A percentile compares a stretch with the other conserved stretches of the same genome.
Evolutionary conservation across 2,797 vertebrate species (phyloP).

Genomic region (Choloepus didactylus): DNA sequence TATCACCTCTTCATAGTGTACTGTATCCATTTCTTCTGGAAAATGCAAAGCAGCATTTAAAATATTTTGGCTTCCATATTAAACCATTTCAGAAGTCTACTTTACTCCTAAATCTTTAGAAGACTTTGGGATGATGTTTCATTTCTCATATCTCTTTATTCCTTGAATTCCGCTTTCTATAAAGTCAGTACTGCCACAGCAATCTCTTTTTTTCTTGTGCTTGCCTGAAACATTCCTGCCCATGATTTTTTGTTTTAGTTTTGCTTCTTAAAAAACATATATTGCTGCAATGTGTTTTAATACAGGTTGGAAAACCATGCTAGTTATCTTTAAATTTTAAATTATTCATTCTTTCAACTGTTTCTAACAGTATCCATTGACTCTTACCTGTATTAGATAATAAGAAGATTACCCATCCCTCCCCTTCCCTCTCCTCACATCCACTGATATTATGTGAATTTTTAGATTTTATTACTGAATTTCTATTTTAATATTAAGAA

Average conservation of each 20-base stretch:
- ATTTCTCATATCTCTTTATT: too few relatives aligned
- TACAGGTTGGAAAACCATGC: not conserved
- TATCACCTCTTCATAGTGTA: too few relatives aligned
- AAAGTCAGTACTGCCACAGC: not conserved
- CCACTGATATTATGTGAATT: not conserved
- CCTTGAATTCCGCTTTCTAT: too few relatives aligned
- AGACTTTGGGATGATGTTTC: not conserved
- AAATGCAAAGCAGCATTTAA: not conserved
- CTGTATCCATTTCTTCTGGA: not conserved
- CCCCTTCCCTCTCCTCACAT: not conserved
- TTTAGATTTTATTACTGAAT: not conserved
- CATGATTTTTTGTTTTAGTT: not conserved
- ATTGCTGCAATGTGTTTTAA: not conserved
- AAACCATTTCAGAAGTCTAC: constrained; percentile 1
- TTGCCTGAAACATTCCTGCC: not conserved
- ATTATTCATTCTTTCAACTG: not conserved
- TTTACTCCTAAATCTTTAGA: not conserved
- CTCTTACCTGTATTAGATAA: not conserved
- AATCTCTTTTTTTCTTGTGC: not conserved
- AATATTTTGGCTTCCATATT: not conserved
- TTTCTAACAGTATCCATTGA: not conserved
- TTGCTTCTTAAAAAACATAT: not conserved
- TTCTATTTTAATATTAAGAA: not conserved
- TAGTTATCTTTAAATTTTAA: not conserved
- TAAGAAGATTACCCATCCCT: not conserved